Base-by-base conservation (phyloP, 2,888 invertebrate species). In the Melolontha melolontha region DNA sequence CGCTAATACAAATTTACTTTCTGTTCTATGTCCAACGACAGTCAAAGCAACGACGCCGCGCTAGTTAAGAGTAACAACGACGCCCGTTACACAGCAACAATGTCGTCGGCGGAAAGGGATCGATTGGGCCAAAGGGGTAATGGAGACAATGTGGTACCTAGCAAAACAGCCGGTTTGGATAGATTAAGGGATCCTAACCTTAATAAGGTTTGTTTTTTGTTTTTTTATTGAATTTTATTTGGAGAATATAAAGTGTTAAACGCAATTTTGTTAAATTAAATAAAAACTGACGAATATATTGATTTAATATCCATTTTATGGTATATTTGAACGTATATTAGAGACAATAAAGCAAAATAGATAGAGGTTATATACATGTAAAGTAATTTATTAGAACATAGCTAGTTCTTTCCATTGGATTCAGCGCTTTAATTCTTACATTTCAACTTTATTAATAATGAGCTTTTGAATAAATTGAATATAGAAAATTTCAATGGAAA, bases 151-250 rank as follows among this genome's bases (percentile, higher is more conserved):
- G 64, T 64, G 14, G 57, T 67, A 72, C 82, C 85, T 74, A 86
- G 86, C 79, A 85, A 86, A 67, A 79, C 88, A 65, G 86, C 89
- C 65, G 91, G 92, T 66, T 85, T 91, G 72, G 91, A 91, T 82
- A 88, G 88, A 72, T 84, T 92, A 51, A 86, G 87, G 70, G 87
- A 90, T 79, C 90, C 91, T 1, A 87, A 88, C 67, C 85, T 91
- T 8, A 91, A 91, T 81, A 92, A 92, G 90, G 92, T 91, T 64
- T 71, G 66, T 42, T 14, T 29, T 70, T 65, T 55, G 34, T 69
- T 72, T 42, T 63, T 7, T 12, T 42, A 5, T 5, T 5, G 6
- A 2, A 12, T 42, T 42, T 42, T n/a, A 11, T 42, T 5, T 12
- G 14, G 11, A 10, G 14, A 1, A 14, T 1, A 5, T 7, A 42